Base-by-base conservation (phyloP, 2,888 invertebrate species). In the Ischnus inquisitorius region DNA sequence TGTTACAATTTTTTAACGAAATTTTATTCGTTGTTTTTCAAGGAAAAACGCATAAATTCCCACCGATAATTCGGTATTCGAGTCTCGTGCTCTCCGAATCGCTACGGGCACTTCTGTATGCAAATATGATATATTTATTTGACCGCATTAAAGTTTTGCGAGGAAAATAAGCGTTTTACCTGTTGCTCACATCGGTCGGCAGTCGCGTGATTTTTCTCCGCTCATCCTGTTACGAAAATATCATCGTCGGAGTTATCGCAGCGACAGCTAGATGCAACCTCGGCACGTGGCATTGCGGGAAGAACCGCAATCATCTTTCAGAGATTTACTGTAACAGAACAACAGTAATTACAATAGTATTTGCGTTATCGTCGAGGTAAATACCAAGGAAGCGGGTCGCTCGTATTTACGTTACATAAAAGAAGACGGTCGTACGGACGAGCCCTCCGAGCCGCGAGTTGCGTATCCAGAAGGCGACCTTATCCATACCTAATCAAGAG, bases 391-490 rank as follows among this genome's bases (percentile, higher is more conserved):
- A 43, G 54, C 41, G 39, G 34, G 4, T 74, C 51, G 65, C 71
- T 62, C 51, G 57, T 62, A 78, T 22, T 62, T 25, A 12, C 41
- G 65, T 86, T 86, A 68, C 85, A 25, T 79, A 83, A 86, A 74
- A 83, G 48, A 14, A 16, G 69, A 75, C 22, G 34, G 62, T 46
- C n/a, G 48, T 54, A 83, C 65, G 67, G 79, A 43, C 64, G 79
- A 83, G 80, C 51, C 75, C 76, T 85, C 69, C 79, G 86, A 87
- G 77, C 85, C 86, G 65, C 78, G 82, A 67, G 79, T 79, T 65
- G 69, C 81, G 87, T 86, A 85, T 76, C 71, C 81, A 46, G 79
- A 78, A 83, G 85, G 79, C 81, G 86, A 84, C 86, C 84, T 83
- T 75, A 57, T 46, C 25, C 51, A 85, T 62, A 67, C 74, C 41